Evolutionary conservation across 2,797 vertebrate species (phyloP).

Genomic region (Gymnothorax javanicus): DNA sequence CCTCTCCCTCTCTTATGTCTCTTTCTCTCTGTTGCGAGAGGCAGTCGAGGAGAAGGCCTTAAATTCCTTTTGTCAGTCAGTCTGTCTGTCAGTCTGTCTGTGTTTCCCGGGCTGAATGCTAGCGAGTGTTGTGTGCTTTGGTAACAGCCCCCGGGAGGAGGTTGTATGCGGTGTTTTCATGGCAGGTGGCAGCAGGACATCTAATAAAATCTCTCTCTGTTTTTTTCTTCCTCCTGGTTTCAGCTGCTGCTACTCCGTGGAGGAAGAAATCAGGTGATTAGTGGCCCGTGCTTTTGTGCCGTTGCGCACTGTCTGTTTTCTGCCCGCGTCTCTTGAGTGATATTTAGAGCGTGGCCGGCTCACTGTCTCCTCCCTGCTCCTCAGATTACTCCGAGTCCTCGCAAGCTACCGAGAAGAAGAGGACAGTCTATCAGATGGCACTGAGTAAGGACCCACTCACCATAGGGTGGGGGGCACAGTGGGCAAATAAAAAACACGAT

Average conservation of each 20-base stretch:
- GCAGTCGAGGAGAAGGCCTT: not conserved
- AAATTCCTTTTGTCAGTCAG: conserved; percentile 34
- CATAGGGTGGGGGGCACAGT: not conserved
- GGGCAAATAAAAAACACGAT: not conserved
- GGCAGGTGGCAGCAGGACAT: conserved; percentile 58
- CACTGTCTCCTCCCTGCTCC: conserved; percentile 28
- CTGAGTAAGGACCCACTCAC: conserved; percentile 78
- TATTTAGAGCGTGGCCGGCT: not conserved
- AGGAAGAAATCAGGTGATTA: conserved; percentile 90
- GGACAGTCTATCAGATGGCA: conserved; percentile 96
- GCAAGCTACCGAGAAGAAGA: conserved; percentile 89
- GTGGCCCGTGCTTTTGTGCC: not conserved
- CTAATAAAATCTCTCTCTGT: conserved; percentile 50
- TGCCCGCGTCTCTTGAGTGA: not conserved
- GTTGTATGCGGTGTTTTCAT: conserved; percentile 18
- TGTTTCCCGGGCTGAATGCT: conserved; percentile 26
- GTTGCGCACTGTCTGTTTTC: not conserved
- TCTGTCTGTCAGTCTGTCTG: conserved; percentile 19
- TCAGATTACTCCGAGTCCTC: conserved; percentile 83
- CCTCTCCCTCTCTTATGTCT: conserved; percentile 55
- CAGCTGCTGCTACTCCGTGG: conserved; percentile 85
- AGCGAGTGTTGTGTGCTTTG: conserved; percentile 36
- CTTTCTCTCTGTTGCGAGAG: conserved; percentile 60
- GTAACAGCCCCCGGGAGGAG: conserved; percentile 16
- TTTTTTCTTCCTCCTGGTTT: conserved; percentile 67